Evolutionary conservation across 2,888 invertebrate genomes (phyloP), one percentile per base, ranked within the genome.

Genomic region (Formica aserva): DNA sequence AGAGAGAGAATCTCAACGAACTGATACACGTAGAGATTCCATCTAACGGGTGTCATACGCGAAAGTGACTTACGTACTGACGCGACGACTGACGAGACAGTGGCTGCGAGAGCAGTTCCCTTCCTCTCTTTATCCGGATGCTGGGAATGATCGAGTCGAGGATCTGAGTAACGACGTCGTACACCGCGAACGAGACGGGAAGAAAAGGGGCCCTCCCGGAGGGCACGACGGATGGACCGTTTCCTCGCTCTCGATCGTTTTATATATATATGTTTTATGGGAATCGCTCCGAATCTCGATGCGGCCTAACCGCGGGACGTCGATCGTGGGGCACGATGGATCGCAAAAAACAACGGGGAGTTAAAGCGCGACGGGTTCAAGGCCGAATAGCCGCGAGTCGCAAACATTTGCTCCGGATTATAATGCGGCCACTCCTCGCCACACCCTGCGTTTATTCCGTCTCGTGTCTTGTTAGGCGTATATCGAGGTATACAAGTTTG

Each of bases 31-130:
- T 88, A 87, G 85, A 83, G 88, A 90, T 89, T 85, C 86, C 75
- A 88, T 90, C 88, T 89, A 92, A 91, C 92, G 92, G 92, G 92
- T 92, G 91, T 89, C 88, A 82, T 88, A 57, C 74, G 85, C 71
- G 83, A 89, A 90, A 86, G 76, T 85, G 84, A 88, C 89, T 89
- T 65, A 84, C 88, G 82, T 78, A 86, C 75, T 87, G 89, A 82
- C 80, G 69, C 65, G 71, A 63, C 41, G 38, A 57, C 63, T 78
- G 82, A 84, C 22, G 62, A 60, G n/a, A 63, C 18, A 41, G 35
- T 38, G 22, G 52, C 41, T 65, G 48, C 26, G 22, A 62, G 45
- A 62, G 26, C 5, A 1, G 35, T 0, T 60, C 55, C 52, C n/a
- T 4, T 52, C 13, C 55, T 48, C 38, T 57, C n/a, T 78, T 55